Evolutionary conservation across 2,113 vertebrate species (phyloP).

Genomic region (Phalacrocorax pelagicus): DNA sequence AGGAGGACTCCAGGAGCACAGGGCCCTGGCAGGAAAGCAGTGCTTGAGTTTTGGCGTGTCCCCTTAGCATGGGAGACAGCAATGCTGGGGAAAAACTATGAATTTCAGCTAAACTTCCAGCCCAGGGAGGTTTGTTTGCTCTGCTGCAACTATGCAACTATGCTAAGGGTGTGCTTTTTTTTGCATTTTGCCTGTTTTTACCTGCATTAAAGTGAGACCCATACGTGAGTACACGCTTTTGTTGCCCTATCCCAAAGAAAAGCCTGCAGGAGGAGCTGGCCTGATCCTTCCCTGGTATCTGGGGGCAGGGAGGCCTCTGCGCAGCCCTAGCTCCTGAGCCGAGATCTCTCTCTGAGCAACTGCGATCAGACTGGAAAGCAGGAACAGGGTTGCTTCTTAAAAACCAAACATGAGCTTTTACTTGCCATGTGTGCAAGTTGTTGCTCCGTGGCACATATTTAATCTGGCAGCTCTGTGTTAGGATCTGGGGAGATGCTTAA

Average conservation of each 20-base stretch:
- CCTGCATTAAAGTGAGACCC: background rate
- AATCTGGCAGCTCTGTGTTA: background rate
- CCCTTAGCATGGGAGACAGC: background rate
- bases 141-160: background rate
- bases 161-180: background rate
- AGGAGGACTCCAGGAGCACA: background rate
- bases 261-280: background rate
- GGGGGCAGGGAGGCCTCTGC: background rate
- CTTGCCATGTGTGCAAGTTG: background rate
- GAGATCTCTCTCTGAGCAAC: background rate
- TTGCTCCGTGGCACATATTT: fast-evolving
- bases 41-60: background rate
- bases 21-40: background rate
- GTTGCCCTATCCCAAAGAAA: background rate
- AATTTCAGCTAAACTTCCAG: background rate
- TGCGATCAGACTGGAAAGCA: background rate
- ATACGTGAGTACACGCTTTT: fast-evolving
- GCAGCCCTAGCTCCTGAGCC: background rate
- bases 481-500: background rate
- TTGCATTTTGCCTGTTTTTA: background rate
- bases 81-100: background rate
- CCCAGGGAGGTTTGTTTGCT: background rate
- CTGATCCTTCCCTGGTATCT: background rate
- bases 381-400: background rate
- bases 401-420: background rate